These are phyloP conservation scores for Octodon degus DNA, from an alignment of 2,113 vertebrate genomes.

Conservation along the genomic window DNA sequence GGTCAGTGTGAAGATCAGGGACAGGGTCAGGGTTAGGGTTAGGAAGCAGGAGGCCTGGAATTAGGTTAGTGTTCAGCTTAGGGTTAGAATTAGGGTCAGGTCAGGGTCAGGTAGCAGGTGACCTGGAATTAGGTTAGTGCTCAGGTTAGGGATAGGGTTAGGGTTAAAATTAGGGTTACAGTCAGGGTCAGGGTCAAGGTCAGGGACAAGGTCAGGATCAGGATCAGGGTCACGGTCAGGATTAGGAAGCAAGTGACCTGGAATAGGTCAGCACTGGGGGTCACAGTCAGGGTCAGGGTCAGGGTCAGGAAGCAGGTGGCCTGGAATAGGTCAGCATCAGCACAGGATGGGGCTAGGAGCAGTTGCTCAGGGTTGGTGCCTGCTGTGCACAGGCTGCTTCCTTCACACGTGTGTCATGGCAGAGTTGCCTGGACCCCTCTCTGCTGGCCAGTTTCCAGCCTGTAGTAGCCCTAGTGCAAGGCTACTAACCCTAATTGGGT, in stretches of 20 bases:
- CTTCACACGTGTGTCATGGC: conserved; percentile 22
- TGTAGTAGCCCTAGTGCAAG: too few relatives aligned
- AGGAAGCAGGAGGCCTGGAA: too few relatives aligned
- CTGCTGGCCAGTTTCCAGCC: not conserved
- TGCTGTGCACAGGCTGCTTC: not conserved
- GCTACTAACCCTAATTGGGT: not conserved
- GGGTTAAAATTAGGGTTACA: too few relatives aligned
- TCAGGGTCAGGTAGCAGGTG: too few relatives aligned
- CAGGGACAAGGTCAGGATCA: not conserved
- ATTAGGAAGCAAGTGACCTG: not conserved
- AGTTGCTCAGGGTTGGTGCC: not conserved
- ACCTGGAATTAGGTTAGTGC: too few relatives aligned
- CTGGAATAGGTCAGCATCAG: not conserved
- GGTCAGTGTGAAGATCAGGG: too few relatives aligned
- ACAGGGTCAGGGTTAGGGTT: too few relatives aligned
- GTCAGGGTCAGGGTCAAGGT: too few relatives aligned
- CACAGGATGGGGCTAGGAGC: too few relatives aligned
- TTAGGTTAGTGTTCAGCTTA: too few relatives aligned
- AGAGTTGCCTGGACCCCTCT: not conserved
- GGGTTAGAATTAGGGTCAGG: not conserved
- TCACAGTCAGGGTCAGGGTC: not conserved
- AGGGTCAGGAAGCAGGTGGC: not conserved
- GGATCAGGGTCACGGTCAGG: not conserved
- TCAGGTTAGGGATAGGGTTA: too few relatives aligned
- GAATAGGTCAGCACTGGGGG: too few relatives aligned